These are phyloP conservation scores for Ambastaia sidthimunki DNA, from an alignment of 2,797 vertebrate species.

Conservation along the genomic window DNA sequence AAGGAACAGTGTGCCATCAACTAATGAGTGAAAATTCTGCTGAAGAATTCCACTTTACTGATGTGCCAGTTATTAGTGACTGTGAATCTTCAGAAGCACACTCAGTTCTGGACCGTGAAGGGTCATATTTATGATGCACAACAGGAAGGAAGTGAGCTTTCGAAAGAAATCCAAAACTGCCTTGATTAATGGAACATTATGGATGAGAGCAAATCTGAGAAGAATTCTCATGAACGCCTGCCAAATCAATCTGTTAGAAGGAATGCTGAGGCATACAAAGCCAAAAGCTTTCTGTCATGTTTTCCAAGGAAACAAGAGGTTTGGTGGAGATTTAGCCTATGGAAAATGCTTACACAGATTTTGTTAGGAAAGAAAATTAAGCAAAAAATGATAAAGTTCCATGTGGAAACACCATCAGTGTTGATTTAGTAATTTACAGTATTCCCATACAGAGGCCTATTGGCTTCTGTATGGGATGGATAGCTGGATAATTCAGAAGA, in stretches of 20 bases:
- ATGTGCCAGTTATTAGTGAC: background rate
- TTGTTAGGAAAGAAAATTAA: slow-evolving; percentile 70
- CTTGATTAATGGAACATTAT: background rate
- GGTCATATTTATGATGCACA: slow-evolving; percentile 4
- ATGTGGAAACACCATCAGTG: slow-evolving; percentile 70
- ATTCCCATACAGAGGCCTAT: background rate
- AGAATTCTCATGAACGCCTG: slow-evolving; percentile 62
- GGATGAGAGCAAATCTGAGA: slow-evolving; percentile 3
- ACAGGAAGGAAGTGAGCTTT: slow-evolving; percentile 3
- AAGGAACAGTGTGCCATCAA: background rate
- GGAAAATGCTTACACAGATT: slow-evolving; percentile 76
- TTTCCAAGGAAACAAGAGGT: slow-evolving; percentile 75
- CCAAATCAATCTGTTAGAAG: slow-evolving; percentile 71
- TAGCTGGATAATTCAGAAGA: background rate
- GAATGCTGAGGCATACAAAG: slow-evolving; percentile 67
- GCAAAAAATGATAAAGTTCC: slow-evolving; percentile 56
- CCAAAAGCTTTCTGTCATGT: slow-evolving; percentile 73
- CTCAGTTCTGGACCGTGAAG: slow-evolving; percentile 1
- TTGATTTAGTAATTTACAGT: slow-evolving; percentile 35
- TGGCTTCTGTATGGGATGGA: background rate
- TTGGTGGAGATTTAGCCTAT: slow-evolving; percentile 71
- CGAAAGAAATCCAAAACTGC: background rate
- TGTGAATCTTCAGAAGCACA: background rate
- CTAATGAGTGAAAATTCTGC: background rate
- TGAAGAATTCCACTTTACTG: background rate